Base-by-base conservation (phyloP, 2,113 vertebrate species). In the Zosterops pallidus region DNA sequence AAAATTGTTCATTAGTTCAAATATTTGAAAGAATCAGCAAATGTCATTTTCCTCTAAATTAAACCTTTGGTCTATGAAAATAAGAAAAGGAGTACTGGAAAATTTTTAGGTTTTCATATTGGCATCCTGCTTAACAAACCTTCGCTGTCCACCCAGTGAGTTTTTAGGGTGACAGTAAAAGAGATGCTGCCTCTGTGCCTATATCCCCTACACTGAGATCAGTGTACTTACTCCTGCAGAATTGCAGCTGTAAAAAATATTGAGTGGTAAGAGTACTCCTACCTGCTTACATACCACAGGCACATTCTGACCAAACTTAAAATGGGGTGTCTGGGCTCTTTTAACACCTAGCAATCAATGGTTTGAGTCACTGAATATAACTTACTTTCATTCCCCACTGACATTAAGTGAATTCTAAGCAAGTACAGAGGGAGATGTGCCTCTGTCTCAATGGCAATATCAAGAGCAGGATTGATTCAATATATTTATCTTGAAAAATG, bases 401-500 rank as follows among this genome's bases (percentile, higher is more conserved):
- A 75, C 47, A 52, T 33, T 24, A 82, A 74, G 50, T 49, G 29
- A 86, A 76, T 94, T 94, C 62, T 71, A 64, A 82, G 60, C 53
- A 89, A 53, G 25, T 46, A 39, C 37, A 76, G 69, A 77, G 21
- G 72, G 52, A 92, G 12, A 49, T 68, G 39, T 3, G 1, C 7
- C 39, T 87, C 83, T 87, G 35, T 77, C 42, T 35, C 63, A 88
- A 14, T 5, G 77, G 62, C 67, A 79, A 14, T 79, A 55, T 79
- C 57, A 25, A 62, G 67, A 92, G 25, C 47, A 92, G 49, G 84
- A 89, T 1, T 70, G 42, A 91, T 87, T 53, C 82, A 91, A 83
- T 83, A 26, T 57, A 90, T 80, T 93, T 90, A 22, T 90, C 59
- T 69, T 85, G 44, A 33, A 89, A 92, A 94, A 69, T n/a, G 25